Evolutionary conservation across 2,113 vertebrate species (phyloP).

Genomic region (Brachypteracias leptosomus): DNA sequence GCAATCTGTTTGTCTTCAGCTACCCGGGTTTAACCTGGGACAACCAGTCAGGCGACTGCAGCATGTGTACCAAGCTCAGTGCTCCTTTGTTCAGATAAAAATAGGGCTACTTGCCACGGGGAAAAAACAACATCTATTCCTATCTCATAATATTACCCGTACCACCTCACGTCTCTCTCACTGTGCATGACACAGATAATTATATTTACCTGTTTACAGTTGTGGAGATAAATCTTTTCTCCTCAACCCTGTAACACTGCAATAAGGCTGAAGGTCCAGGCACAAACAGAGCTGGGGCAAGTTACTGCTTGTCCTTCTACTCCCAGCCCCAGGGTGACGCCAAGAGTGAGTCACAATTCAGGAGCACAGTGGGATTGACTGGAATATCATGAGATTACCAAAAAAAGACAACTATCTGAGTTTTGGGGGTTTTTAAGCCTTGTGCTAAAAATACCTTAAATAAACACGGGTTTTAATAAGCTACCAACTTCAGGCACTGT

Average conservation of each 20-base stretch:
- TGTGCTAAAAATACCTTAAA: constrained; percentile 26
- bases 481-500: not conserved
- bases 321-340: not conserved
- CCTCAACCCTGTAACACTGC: not conserved
- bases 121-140: not conserved
- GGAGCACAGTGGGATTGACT: not conserved
- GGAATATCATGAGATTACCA: constrained; percentile 1
- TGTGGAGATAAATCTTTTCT: not conserved
- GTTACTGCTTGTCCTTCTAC: constrained; percentile 31
- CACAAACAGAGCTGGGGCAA: not conserved
- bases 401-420: constrained; percentile 31
- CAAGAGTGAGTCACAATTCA: not conserved
- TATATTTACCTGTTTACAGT: not conserved
- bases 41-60: not conserved
- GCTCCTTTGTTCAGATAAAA: not conserved
- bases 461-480: not conserved
- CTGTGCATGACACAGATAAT: not conserved
- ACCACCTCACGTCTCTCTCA: not conserved
- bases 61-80: not conserved
- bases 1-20: constrained; percentile 40
- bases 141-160: not conserved
- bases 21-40: not conserved
- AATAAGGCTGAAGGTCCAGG: not conserved
- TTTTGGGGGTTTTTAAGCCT: not conserved
- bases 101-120: not conserved